phyloP scores from a whole-genome alignment of 2,113 vertebrate genomes.

The Larimichthys crocea region DNA sequence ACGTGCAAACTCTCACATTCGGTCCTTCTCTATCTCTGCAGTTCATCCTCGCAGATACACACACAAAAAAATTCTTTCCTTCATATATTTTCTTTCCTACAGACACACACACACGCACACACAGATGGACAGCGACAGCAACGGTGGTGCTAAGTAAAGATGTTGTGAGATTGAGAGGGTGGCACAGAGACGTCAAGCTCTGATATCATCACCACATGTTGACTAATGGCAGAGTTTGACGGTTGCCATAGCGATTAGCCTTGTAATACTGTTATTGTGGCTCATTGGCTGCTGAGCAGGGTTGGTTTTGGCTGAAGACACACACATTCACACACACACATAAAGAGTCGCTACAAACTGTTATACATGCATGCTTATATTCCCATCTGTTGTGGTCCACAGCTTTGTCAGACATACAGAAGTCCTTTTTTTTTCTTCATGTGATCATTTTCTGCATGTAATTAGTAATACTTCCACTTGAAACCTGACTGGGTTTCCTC shows the following conservation, averaged over 20 bases:
- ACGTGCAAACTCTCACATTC: neutral
- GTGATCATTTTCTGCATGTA: slow-evolving; percentile 10
- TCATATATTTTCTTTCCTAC: neutral
- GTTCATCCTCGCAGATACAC: neutral
- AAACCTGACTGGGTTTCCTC: slow-evolving; percentile 23
- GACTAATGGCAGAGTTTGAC: slow-evolving; percentile 76
- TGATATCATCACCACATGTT: slow-evolving; percentile 76
- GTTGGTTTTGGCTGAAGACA: slow-evolving; percentile 53
- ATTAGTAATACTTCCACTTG: neutral
- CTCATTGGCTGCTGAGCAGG: slow-evolving; percentile 63
- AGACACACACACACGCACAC: slow-evolving; percentile 49
- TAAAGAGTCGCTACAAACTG: slow-evolving; percentile 41
- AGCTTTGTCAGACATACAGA: slow-evolving; percentile 8
- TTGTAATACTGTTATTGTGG: slow-evolving; percentile 75
- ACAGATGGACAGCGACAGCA: slow-evolving; percentile 65
- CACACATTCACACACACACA: slow-evolving; percentile 5
- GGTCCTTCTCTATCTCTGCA: neutral
- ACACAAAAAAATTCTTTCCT: neutral
- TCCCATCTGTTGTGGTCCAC: slow-evolving; percentile 52
- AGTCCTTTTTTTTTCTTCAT: neutral
- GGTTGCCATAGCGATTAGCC: slow-evolving; percentile 81
- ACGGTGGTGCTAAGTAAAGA: slow-evolving; percentile 69
- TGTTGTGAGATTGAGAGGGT: slow-evolving; percentile 73
- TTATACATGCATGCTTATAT: slow-evolving; percentile 51
- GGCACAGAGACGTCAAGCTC: slow-evolving; percentile 75